Base-by-base conservation (phyloP, 2,888 invertebrate species). In the Nesidiocoris tenuis region DNA sequence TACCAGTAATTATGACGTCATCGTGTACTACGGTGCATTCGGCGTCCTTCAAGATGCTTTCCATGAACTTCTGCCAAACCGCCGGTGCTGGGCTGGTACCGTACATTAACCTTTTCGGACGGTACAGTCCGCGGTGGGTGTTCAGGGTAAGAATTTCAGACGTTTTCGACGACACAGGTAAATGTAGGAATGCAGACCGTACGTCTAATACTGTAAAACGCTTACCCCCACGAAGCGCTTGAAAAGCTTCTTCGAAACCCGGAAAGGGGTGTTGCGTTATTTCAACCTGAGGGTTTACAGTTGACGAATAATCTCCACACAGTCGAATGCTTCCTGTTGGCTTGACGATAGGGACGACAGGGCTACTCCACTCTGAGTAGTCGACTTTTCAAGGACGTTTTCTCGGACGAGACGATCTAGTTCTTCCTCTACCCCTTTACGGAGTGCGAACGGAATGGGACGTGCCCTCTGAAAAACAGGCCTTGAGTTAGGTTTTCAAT, bases 41-140 rank as follows among this genome's bases (percentile, higher is more conserved):
- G 9, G 25, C 5, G 17, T 39, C 25, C 24, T 61, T 9, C 2
- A 72, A 24, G 22, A 72, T 2, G 5, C 79, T 77, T 64, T 82
- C 81, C 71, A 83, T 82, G 55, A 78, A 63, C 5, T 82, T 66
- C 79, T 83, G 82, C 79, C 80, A 83, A 39, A 80, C 81, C 2
- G 81, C 82, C 9, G 83, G 82, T 19, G 82, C 82, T 68, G 80
- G 78, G 0, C 82, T 81, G 2, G 83, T 76, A 1, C 82, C 83
- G 76, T 81, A 82, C 80, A 81, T 79, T 64, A 83, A 70, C n/a
- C 83, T 75, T 7, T 80, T 82, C 67, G 80, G 80, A 66, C 80
- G 76, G 77, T 80, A 83, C 16, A 83, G 72, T 1, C 82, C 83
- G 72, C 82, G 82, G 71, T 81, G 82, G 1, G 83, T 83, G 77